Conservation (phyloP, 2,113 vertebrate species). For the Solenodon paradoxus region DNA sequence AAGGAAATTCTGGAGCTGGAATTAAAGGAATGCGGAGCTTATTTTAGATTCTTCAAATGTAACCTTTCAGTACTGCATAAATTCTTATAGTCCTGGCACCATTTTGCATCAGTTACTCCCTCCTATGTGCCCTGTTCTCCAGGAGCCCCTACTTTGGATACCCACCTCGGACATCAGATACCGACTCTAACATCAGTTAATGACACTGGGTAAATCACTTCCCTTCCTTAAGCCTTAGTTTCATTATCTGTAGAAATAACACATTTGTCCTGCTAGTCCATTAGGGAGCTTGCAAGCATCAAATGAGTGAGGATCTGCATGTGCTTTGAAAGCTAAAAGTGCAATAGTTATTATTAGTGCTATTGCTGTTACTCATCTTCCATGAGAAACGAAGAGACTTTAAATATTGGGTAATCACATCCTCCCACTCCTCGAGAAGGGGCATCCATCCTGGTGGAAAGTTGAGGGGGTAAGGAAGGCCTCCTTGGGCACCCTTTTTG, state of each 20-base stretch:
- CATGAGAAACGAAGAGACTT: conserved; percentile 7
- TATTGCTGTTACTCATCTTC: not conserved
- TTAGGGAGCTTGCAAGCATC: not conserved
- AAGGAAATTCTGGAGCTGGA: not conserved
- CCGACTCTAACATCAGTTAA: not conserved
- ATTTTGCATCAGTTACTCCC: not conserved
- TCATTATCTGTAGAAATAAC: not conserved
- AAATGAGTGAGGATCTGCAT: not conserved
- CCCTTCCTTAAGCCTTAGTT: not conserved
- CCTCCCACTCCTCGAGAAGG: not conserved
- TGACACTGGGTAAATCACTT: not conserved
- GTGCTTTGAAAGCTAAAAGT: not conserved
- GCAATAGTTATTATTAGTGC: not conserved
- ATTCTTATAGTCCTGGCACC: not conserved
- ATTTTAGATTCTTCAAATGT: not conserved
- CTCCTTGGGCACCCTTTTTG: not conserved
- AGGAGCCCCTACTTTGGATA: too few species aligned
- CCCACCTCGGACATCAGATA: not conserved
- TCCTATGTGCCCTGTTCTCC: not conserved
- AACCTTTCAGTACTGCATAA: not conserved
- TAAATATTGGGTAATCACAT: not conserved
- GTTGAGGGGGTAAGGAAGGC: not conserved
- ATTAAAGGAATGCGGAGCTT: not conserved
- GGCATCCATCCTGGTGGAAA: conserved; percentile 27
- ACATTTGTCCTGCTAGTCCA: not conserved